phyloP scores from a whole-genome alignment of 2,113 vertebrate species.

The Prochilodus magdalenae region DNA sequence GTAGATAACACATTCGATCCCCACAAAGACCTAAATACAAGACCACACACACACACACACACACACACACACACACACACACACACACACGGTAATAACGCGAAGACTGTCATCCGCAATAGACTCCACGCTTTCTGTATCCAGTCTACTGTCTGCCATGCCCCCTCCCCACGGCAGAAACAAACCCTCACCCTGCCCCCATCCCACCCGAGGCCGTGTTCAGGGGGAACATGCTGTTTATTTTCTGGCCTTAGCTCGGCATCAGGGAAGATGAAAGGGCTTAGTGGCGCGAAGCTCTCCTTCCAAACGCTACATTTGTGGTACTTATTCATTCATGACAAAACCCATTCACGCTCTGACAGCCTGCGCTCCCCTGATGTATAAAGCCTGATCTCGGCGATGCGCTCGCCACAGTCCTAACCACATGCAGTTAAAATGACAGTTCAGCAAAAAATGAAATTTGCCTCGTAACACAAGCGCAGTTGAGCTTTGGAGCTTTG shows the following conservation, averaged over 20 bases:
- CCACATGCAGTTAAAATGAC: constrained; percentile 1
- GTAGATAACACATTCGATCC: background rate
- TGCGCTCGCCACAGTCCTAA: constrained; percentile 39
- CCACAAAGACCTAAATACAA: background rate
- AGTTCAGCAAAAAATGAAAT: background rate
- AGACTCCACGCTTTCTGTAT: constrained; percentile 7
- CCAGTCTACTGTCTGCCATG: constrained; percentile 3
- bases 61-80: too few species aligned
- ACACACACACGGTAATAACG: background rate
- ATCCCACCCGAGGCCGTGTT: constrained; percentile 30
- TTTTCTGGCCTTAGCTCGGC: constrained; percentile 68
- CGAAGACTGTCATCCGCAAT: constrained; percentile 21
- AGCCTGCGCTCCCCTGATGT: constrained; percentile 75
- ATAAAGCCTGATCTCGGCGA: constrained; percentile 70
- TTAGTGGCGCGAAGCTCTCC: constrained; percentile 71
- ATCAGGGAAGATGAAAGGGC: constrained; percentile 76
- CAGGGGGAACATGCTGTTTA: constrained; percentile 66
- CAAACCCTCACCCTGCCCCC: background rate
- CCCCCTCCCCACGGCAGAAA: background rate
- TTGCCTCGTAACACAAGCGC: background rate
- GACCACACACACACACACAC: background rate
- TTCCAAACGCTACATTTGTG: constrained; percentile 69
- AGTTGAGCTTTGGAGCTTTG: background rate
- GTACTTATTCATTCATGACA: constrained; percentile 83
- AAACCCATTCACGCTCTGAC: constrained; percentile 80